Percentiles rank a stretch among this genome's conserved stretches.
Evolutionary conservation across 2,888 invertebrate species (phyloP).

Genomic region (Lydus trimaculatus): DNA sequence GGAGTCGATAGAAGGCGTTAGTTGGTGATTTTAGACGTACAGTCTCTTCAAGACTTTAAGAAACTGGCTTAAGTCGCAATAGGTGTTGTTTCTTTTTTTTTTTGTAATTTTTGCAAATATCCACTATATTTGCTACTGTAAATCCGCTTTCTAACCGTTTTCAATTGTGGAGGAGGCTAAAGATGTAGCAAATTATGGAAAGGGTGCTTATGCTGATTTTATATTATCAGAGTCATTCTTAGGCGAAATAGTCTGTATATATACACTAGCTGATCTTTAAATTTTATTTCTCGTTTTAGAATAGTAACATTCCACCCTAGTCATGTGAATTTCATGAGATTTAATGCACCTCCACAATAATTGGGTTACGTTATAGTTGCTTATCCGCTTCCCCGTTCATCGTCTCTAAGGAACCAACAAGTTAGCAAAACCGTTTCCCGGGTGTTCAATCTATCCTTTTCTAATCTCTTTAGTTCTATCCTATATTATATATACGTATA

Average conservation of each 20-base stretch:
- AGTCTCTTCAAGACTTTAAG: no score
- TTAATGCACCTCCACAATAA: constrained; percentile 60
- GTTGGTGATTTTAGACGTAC: not conserved
- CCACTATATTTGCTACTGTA: no score
- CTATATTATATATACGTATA: constrained; percentile 3
- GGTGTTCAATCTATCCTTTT: constrained; percentile 29
- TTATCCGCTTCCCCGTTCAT: constrained; percentile 38
- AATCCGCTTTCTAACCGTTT: no score
- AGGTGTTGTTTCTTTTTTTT: no score
- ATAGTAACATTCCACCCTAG: not conserved
- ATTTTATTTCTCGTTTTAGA: not conserved
- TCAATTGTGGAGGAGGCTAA: no score
- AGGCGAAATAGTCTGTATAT: not conserved
- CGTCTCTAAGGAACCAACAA: constrained; percentile 55
- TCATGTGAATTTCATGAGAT: constrained; percentile 60
- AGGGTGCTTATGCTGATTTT: no score
- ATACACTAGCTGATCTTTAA: not conserved
- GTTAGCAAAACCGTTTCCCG: constrained; percentile 55
- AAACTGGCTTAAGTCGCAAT: no score
- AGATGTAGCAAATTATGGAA: no score
- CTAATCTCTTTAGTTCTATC: not conserved
- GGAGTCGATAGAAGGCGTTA: not conserved
- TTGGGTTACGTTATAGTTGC: constrained; percentile 53
- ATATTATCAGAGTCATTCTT: not conserved
- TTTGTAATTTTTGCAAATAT: no score